Evolutionary conservation across 35 echinoderm and acorn worm species (phyloP), one percentile per base, ranked within the genome.

Genomic region (Ophiothrix spiculata): DNA sequence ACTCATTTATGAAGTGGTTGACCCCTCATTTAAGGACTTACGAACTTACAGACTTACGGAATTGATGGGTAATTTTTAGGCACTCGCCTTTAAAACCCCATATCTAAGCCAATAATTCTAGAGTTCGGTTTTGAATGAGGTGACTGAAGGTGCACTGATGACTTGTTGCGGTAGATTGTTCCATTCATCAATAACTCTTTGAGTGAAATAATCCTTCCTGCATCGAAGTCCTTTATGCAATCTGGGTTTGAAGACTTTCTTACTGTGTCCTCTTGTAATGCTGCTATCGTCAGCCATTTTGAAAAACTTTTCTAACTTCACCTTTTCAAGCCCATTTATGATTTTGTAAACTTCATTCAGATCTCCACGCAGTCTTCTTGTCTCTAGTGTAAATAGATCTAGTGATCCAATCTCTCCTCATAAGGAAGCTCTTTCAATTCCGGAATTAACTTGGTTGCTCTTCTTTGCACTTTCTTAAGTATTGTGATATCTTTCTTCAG

Each of bases 261-360:
- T 1, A 32, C n/a, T 56, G 28, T 83, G 54, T 31, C 41, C 36
- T 17, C 77, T 36, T 32, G 23, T 15, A 37, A 37, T 6, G 36
- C 14, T 14, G 15, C 1, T 28, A n/a, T 1, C 37, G 21, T 81
- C 12, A 1, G 15, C 16, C 37, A 28, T 39, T 23, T 31, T 14
- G 64, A 86, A 86, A 32, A 86, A 75, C 25, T 73, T 75, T 10
- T 38, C 40, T 75, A 33, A 32, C 0, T 86, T 56, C 29, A 86
- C 37, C 36, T 76, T 39, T 33, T 39, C 81, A 35, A 83, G 8
- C 41, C 81, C 81, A 83, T 83, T 42, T 14, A 83, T 21, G 37
- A 83, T 83, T 69, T 87, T 87, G 34, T 29, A 80, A 8, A 38
- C 34, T 29, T 80, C 78, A 37, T 12, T 80, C 23, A 80, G 78